These are phyloP conservation scores for Brachionus angularis DNA, from an alignment of 1,140 invertebrate species.

Conservation along the genomic window DNA sequence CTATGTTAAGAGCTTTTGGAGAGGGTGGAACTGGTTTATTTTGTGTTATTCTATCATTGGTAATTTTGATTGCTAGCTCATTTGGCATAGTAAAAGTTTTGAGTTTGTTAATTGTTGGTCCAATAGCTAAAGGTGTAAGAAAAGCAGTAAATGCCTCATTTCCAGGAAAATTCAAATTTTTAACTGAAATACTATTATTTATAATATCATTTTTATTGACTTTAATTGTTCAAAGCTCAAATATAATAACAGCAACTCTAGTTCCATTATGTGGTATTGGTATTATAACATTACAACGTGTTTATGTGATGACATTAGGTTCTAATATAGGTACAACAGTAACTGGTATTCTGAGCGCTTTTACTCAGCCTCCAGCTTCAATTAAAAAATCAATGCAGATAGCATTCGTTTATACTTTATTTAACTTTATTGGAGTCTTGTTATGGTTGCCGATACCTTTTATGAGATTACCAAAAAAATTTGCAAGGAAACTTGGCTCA, in stretches of 20 bases:
- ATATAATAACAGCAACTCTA: conserved; percentile 65
- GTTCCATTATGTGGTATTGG: conserved; percentile 66
- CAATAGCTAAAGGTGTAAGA: conserved; percentile 60
- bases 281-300: conserved; percentile 62
- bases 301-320: conserved; percentile 65
- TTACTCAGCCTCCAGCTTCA: conserved; percentile 55
- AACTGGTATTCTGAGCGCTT: conserved; percentile 61
- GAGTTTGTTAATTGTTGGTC: conserved; percentile 49
- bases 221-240: conserved; percentile 65
- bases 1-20: conserved; percentile 15
- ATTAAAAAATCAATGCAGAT: conserved; percentile 61
- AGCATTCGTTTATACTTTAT: conserved; percentile 65
- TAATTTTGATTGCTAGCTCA: background rate
- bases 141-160: conserved; percentile 62
- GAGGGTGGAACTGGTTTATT: background rate
- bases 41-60: background rate
- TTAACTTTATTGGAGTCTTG: conserved; percentile 64
- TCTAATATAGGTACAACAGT: conserved; percentile 66
- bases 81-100: conserved; percentile 25
- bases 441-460: conserved; percentile 65
- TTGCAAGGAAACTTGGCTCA: conserved; percentile 62
- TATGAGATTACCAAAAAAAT: conserved; percentile 61
- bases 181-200: conserved; percentile 61
- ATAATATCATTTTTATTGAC: conserved; percentile 62
- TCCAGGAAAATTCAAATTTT: conserved; percentile 54